Evolutionary conservation across 2,113 vertebrate genomes (phyloP), one percentile per base, ranked within the genome.

Genomic region (Indri indri): DNA sequence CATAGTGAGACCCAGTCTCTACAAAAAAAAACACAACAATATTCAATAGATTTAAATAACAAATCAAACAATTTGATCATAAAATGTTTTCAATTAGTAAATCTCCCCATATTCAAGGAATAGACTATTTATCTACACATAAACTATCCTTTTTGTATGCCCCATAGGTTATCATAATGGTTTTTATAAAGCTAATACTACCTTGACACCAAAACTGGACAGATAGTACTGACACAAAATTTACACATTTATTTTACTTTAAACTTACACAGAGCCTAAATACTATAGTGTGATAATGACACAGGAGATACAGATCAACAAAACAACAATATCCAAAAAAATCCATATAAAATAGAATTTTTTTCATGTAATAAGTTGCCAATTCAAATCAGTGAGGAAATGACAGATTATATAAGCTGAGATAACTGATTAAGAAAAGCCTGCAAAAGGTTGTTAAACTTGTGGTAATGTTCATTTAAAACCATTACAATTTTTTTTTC

Each of bases 11-110:
- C 25, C 59, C 59, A 10, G 25, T 63, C 59, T 63, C 25, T 4
- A 63, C 59, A 71, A 50, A 22, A 52, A n/a, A 34, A 9, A n/a
- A n/a, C 30, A 42, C 30, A 47, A 17, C 23, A 45, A 74, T 18
- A 61, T 50, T 95, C 27, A 76, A 76, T 47, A 76, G 27, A 76
- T 76, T 74, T 47, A 76, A 76, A 47, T 76, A 30, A 17, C 30
- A 74, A 74, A 74, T 74, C 27, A 63, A 63, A 25, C 14, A 70
- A 63, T 63, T 80, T 65, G 17, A 74, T 63, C 45, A 65, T 86
- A 91, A 95, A 95, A 87, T 68, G 32, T 74, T 94, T 92, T 71
- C 32, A 87, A 61, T 32, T 79, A 74, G 32, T 65, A 91, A 87
- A 74, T 80, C n/a, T 91, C 63, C 2, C 50, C 88, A 52, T 83